These are phyloP conservation scores for Chrysolina haemoptera DNA, from an alignment of 2,888 invertebrate species.

Conservation along the genomic window DNA sequence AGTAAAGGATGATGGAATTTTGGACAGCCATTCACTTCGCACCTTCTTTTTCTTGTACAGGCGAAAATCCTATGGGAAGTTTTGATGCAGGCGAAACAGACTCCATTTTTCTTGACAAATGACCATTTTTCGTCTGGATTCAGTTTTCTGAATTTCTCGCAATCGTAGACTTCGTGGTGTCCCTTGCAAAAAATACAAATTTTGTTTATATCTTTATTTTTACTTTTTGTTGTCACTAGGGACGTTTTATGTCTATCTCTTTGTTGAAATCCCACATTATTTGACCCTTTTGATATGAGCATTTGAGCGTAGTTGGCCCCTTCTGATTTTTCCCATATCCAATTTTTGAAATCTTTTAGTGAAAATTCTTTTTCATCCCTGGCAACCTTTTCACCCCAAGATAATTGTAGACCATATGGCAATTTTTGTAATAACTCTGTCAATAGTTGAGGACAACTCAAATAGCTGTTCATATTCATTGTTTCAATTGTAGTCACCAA, in stretches of 20 bases:
- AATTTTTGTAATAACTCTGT: too few species aligned
- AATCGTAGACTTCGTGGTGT: background rate
- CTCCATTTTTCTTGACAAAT: conserved; percentile 7
- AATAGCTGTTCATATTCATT: too few species aligned
- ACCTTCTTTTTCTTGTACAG: background rate
- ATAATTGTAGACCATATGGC: too few species aligned
- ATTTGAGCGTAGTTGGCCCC: too few species aligned
- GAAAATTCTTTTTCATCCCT: too few species aligned
- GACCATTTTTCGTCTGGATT: background rate
- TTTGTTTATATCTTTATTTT: background rate
- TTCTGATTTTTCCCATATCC: too few species aligned
- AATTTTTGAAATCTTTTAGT: too few species aligned
- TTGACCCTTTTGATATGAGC: too few species aligned
- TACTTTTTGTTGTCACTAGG: background rate
- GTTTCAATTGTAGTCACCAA: too few species aligned
- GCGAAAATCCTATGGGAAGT: background rate
- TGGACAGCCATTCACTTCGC: background rate
- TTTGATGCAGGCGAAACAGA: background rate
- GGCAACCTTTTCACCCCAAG: too few species aligned
- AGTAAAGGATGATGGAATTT: conserved; percentile 4
- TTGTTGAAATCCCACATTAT: background rate
- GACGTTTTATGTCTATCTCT: background rate
- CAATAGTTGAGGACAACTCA: too few species aligned
- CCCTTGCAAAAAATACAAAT: background rate
- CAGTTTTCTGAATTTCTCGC: background rate